Evolutionary conservation across 2,797 vertebrate genomes (phyloP).

Genomic region (Aplochiton taeniatus): DNA sequence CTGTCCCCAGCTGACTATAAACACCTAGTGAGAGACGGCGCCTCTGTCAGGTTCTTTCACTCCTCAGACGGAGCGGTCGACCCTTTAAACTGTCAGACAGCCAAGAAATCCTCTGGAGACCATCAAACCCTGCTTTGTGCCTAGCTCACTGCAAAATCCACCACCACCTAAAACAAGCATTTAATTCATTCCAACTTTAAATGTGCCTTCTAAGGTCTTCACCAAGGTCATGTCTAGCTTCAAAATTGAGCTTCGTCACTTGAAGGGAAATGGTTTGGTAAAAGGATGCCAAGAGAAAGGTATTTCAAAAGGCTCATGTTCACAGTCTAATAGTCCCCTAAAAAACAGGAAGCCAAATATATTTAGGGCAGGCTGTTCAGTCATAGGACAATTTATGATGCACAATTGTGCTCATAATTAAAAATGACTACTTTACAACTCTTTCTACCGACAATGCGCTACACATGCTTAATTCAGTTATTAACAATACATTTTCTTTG

Average conservation of each 20-base stretch:
- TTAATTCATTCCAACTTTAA: constrained; percentile 22
- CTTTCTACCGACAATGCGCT: no score
- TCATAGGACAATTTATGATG: no score
- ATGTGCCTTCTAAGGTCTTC: constrained; percentile 23
- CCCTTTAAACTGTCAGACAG: constrained; percentile 71
- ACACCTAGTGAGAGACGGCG: constrained; percentile 56
- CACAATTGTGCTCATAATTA: no score
- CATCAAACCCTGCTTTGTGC: constrained; percentile 55
- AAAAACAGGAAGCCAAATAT: no score
- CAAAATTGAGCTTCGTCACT: constrained; percentile 25
- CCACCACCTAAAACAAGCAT: constrained; percentile 4
- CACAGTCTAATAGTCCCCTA: no score
- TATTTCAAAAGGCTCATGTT: no score
- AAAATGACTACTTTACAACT: no score
- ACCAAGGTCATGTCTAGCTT: constrained; percentile 34
- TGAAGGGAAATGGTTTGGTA: constrained; percentile 34
- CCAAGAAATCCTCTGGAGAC: constrained; percentile 63
- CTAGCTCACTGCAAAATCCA: constrained; percentile 40
- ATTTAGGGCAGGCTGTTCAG: no score
- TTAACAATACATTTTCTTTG: no score
- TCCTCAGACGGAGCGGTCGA: constrained; percentile 48
- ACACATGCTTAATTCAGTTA: no score
- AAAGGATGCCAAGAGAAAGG: constrained; percentile 32
- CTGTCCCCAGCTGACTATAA: constrained; percentile 55
- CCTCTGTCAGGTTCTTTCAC: constrained; percentile 32